Conservation (phyloP, 2,113 vertebrate genomes). For the Sula dactylatra region DNA sequence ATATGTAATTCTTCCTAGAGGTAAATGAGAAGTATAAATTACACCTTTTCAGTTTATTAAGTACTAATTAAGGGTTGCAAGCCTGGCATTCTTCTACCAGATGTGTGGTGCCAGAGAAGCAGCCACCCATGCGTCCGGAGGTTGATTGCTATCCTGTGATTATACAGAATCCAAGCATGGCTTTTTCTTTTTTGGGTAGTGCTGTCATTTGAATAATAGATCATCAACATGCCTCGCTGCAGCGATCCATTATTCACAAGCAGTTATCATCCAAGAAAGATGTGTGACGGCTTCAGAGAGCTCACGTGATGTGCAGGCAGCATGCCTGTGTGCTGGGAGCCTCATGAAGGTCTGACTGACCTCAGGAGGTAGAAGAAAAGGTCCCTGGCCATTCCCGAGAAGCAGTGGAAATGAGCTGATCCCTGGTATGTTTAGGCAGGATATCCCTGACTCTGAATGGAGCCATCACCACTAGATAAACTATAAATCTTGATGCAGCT, state of each 20-base stretch:
- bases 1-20: background rate
- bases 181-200: slow-evolving; percentile 9
- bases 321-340: fast-evolving
- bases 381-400: background rate
- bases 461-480: background rate
- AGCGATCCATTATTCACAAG: background rate
- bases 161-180: background rate
- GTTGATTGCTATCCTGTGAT: slow-evolving; percentile 3
- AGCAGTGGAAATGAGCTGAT: background rate
- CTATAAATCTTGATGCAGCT: background rate
- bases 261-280: background rate
- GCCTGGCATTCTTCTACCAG: background rate
- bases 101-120: background rate
- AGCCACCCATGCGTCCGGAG: background rate
- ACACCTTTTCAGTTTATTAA: slow-evolving; percentile 44
- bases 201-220: slow-evolving; percentile 29
- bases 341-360: background rate
- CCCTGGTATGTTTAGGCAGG: background rate
- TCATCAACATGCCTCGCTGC: background rate
- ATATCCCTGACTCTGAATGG: background rate
- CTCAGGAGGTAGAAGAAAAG: background rate
- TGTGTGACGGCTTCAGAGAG: background rate
- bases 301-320: background rate
- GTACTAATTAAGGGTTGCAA: slow-evolving; percentile 39
- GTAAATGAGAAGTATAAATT: slow-evolving; percentile 39